Percentiles rank a stretch among this genome's conserved stretches.
Evolutionary conservation across 2,113 vertebrate species (phyloP).

Genomic region (Melozone crissalis): DNA sequence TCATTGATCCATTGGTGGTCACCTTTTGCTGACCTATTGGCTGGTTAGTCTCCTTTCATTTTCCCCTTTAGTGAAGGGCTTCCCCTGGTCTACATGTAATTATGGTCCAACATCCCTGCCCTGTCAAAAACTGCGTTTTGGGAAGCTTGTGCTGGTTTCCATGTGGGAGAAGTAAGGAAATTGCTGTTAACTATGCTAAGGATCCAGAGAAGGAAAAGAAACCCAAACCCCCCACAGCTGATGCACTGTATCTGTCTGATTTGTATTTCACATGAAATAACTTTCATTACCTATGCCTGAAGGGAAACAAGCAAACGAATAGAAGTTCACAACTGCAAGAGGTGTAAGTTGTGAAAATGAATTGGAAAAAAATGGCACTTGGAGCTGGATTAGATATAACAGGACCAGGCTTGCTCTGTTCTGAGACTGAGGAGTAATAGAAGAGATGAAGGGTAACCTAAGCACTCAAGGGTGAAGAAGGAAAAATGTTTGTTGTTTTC

Average conservation of each 20-base stretch:
- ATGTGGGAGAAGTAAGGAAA: neutral
- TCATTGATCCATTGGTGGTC: neutral
- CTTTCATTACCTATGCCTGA: neutral
- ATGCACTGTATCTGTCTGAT: neutral
- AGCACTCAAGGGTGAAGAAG: neutral
- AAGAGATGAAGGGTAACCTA: neutral
- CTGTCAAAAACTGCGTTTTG: neutral
- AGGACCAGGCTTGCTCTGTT: neutral
- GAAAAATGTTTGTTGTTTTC: neutral
- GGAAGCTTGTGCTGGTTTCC: neutral
- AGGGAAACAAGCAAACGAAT: neutral
- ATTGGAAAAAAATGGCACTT: neutral
- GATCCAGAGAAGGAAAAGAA: neutral
- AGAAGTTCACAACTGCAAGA: neutral
- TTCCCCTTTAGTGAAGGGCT: neutral
- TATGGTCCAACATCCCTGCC: neutral
- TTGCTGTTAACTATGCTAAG: neutral
- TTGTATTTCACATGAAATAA: neutral
- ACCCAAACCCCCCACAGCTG: neutral
- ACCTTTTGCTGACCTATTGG: slow-evolving; percentile 38
- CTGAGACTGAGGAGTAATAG: neutral
- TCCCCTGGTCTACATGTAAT: neutral
- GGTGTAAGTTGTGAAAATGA: too few species aligned
- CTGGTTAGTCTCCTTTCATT: slow-evolving; percentile 9
- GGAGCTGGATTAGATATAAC: neutral